These are phyloP conservation scores for Syrista parreyssii DNA, from an alignment of 2,888 invertebrate species.

Conservation along the genomic window DNA sequence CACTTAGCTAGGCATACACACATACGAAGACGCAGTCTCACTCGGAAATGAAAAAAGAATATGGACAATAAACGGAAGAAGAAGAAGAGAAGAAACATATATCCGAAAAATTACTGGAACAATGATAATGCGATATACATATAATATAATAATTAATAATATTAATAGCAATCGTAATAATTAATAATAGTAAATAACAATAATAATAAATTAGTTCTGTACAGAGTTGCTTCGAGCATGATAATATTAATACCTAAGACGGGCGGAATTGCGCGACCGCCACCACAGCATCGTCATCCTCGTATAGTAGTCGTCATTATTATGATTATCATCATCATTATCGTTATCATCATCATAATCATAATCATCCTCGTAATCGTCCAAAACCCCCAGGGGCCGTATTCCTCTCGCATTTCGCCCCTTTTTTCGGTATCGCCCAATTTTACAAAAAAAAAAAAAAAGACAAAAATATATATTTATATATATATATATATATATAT, in stretches of 20 bases:
- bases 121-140: constrained; percentile 52
- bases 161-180: constrained; percentile 48
- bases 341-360: constrained; percentile 12
- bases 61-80: neutral
- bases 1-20: neutral
- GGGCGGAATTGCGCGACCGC: constrained; percentile 23
- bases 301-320: constrained; percentile 15
- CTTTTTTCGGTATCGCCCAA: neutral
- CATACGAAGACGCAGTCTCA: neutral
- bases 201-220: constrained; percentile 67
- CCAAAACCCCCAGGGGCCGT: neutral
- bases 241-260: constrained; percentile 48
- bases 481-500: constrained; percentile 17
- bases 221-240: constrained; percentile 61
- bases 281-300: constrained; percentile 36
- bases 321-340: constrained; percentile 14
- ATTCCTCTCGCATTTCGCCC: neutral
- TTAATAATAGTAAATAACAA: constrained; percentile 61
- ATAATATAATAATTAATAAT: constrained; percentile 45
- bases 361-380: neutral
- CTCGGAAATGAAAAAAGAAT: neutral
- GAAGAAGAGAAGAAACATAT: neutral
- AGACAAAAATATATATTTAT: constrained; percentile 13
- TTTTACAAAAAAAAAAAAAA: neutral
- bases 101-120: constrained; percentile 48